phyloP scores from a whole-genome alignment of 2,113 vertebrate genomes.

The Anthoscopus minutus region DNA sequence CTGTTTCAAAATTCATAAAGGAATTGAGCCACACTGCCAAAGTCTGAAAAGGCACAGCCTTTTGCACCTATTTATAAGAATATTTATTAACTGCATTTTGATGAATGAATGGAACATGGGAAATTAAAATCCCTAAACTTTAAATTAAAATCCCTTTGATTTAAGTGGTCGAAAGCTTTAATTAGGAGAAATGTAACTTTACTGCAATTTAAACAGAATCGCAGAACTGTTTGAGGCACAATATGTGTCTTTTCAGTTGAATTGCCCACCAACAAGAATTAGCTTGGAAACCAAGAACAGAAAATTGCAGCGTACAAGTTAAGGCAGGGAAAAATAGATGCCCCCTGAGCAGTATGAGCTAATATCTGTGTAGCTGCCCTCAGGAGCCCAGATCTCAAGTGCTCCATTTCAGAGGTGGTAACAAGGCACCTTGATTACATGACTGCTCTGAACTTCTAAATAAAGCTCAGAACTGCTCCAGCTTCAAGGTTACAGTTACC shows the following conservation, averaged over 20 bases:
- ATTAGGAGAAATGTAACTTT: background rate
- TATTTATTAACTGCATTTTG: background rate
- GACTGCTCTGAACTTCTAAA: constrained; percentile 31
- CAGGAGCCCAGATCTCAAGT: background rate
- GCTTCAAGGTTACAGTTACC: constrained; percentile 15
- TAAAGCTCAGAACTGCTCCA: background rate
- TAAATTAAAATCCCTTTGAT: background rate
- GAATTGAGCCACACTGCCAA: background rate
- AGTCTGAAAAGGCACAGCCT: background rate
- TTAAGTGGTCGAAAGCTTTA: background rate
- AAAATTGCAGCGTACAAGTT: background rate
- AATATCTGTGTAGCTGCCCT: background rate
- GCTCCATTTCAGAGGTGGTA: constrained; percentile 10
- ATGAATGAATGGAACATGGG: background rate
- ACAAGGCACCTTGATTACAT: constrained; percentile 36
- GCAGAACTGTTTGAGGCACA: background rate
- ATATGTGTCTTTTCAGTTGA: background rate
- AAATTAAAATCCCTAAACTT: background rate
- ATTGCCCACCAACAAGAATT: background rate
- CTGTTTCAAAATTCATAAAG: background rate
- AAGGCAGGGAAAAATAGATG: background rate
- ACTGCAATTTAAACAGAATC: background rate
- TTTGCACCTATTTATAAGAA: background rate
- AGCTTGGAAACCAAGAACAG: background rate
- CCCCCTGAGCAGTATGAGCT: background rate